A percentile compares a stretch with the other conserved stretches of the same genome.
Conservation (phyloP, 2,797 vertebrate genomes). For the Poliocrania exsul region DNA sequence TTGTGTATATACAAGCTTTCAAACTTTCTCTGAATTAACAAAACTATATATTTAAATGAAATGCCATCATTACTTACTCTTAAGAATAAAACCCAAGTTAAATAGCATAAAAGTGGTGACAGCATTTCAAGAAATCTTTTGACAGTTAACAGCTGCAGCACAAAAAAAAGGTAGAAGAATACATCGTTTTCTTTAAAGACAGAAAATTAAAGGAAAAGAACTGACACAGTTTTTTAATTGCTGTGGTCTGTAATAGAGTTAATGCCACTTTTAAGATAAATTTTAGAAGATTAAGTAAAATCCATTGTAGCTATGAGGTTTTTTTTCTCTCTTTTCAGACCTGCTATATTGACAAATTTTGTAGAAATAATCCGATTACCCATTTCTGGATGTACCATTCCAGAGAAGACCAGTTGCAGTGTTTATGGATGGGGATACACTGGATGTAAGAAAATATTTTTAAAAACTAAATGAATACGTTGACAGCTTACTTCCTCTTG, state of each 20-base stretch:
- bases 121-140: slow-evolving; percentile 26
- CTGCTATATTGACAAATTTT: slow-evolving; percentile 86
- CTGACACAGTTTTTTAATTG: neutral
- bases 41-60: slow-evolving; percentile 20
- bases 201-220: neutral
- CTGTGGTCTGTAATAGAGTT: neutral
- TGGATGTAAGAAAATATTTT: slow-evolving; percentile 86
- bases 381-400: slow-evolving; percentile 91
- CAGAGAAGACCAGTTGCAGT: slow-evolving; percentile 89
- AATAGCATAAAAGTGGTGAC: slow-evolving; percentile 5
- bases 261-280: neutral
- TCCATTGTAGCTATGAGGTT: neutral
- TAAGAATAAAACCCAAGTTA: neutral
- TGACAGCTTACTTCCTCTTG: slow-evolving; percentile 48
- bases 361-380: slow-evolving; percentile 91
- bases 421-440: slow-evolving; percentile 98
- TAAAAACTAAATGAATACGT: slow-evolving; percentile 44
- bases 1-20: neutral
- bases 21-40: neutral
- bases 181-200: neutral
- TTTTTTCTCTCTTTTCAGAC: slow-evolving; percentile 76
- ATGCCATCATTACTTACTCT: neutral
- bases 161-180: slow-evolving; percentile 20
- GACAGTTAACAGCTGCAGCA: slow-evolving; percentile 6
- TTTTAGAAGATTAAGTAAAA: neutral